These are phyloP conservation scores for Pygocentrus nattereri DNA, from an alignment of 2,797 vertebrate genomes.

Conservation along the genomic window DNA sequence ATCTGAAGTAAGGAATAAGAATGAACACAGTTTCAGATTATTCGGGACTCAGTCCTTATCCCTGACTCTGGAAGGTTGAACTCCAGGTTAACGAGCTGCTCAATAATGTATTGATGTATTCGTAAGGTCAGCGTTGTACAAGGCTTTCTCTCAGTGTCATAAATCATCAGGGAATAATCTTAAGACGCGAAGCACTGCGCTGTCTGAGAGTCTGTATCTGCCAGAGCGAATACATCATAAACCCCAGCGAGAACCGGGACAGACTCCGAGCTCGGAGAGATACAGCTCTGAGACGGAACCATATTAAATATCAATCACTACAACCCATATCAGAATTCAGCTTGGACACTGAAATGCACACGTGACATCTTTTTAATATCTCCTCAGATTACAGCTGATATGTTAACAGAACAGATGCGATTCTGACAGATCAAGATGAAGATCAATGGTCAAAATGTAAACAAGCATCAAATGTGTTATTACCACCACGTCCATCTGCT, in stretches of 20 bases:
- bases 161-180: constrained; percentile 31
- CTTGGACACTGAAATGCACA: background rate
- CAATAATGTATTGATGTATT: constrained; percentile 56
- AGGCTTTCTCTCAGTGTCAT: constrained; percentile 21
- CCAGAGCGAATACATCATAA: background rate
- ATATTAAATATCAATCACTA: background rate
- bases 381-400: background rate
- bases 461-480: background rate
- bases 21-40: too few relatives aligned
- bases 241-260: background rate
- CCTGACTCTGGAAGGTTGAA: constrained; percentile 9
- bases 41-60: too few relatives aligned
- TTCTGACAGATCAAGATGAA: background rate
- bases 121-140: constrained; percentile 39
- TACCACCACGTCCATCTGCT: too few relatives aligned
- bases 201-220: background rate
- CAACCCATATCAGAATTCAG: background rate
- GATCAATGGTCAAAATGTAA: background rate
- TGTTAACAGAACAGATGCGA: background rate
- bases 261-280: background rate
- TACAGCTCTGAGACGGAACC: background rate
- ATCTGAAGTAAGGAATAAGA: too few relatives aligned
- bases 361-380: background rate
- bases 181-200: constrained; percentile 3
- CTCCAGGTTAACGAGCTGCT: constrained; percentile 50